Evolutionary conservation across 2,888 invertebrate species (phyloP), one percentile per base, ranked within the genome.

Genomic region (Xestia sexstrigata): DNA sequence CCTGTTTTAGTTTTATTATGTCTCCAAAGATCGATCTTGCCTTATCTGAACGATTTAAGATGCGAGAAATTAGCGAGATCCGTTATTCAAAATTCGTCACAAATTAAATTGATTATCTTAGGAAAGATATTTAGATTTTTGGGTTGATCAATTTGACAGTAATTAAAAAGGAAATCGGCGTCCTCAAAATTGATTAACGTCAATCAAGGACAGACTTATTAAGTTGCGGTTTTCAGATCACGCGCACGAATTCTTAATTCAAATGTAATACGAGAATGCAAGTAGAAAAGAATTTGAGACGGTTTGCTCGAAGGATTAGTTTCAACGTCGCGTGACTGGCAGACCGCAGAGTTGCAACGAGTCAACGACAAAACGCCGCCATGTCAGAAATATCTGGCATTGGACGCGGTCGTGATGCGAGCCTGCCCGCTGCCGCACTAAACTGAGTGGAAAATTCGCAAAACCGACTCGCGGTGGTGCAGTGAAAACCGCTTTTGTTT

Each of bases 301-400:
- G 67, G 80, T 83, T 80, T 66, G 73, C 75, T 86, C 76, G 79
- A 70, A 87, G 81, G 81, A 85, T 84, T 84, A 79, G 76, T 87
- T 84, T 72, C 76, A 86, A 70, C 75, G 75, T 86, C 71, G 86
- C 87, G 87, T 87, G 87, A 87, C 84, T 86, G 84, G 70, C 84
- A 85, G 79, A 90, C 88, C 90, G 87, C 90, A 88, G 85, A 84
- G 78, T 87, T 88, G 86, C 90, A 89, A 76, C 62, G 62, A 62
- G 30, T 35, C 62, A 35, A 62, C 83, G 86, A 87, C 88, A 88
- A 90, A 85, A 85, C 67, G 79, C 81, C 67, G 80, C 81, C 83
- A 78, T 78, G 85, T 83, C 84, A 83, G 79, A 84, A 88, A 89
- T 89, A 86, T 84, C 78, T 87, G 79, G 86, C 86, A 88, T 83